Evolutionary conservation across 2,888 invertebrate genomes (phyloP).

Genomic region (Idaea biselata): DNA sequence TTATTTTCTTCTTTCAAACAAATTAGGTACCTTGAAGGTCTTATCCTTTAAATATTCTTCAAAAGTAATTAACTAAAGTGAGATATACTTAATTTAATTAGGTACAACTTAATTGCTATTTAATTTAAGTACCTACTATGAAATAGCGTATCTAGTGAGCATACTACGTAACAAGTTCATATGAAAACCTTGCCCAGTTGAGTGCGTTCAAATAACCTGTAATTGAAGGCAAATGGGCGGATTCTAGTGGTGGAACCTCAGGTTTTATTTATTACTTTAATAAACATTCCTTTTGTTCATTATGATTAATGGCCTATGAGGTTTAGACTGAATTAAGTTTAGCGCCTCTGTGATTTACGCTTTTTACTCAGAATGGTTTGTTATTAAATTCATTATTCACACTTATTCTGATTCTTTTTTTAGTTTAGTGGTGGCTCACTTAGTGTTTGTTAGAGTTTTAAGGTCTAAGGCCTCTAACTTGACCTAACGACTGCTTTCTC

Average conservation of each 20-base stretch:
- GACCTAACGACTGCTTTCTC: too few relatives aligned
- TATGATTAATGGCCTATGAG: slow-evolving; percentile 24
- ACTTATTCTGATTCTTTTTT: not conserved
- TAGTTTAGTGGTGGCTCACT: too few relatives aligned
- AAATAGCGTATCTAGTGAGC: not conserved
- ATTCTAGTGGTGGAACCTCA: slow-evolving; percentile 1
- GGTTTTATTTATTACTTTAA: slow-evolving; percentile 29
- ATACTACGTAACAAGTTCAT: not conserved
- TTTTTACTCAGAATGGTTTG: slow-evolving; percentile 3
- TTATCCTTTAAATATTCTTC: too few relatives aligned
- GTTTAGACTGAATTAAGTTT: slow-evolving; percentile 22
- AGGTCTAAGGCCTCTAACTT: too few relatives aligned
- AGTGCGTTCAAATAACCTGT: not conserved
- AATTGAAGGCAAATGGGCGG: slow-evolving; percentile 1
- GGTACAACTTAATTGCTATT: too few relatives aligned
- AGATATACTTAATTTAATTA: too few relatives aligned
- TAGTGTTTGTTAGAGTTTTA: too few relatives aligned
- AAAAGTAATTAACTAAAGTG: too few relatives aligned
- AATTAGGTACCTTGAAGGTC: too few relatives aligned
- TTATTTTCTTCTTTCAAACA: too few relatives aligned
- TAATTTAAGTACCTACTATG: not conserved
- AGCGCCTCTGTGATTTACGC: slow-evolving; percentile 11
- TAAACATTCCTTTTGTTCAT: slow-evolving; percentile 29
- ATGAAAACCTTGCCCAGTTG: not conserved
- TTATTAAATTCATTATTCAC: not conserved